Base-by-base conservation (phyloP, 2,113 vertebrate species). In the Arenaria interpres region DNA sequence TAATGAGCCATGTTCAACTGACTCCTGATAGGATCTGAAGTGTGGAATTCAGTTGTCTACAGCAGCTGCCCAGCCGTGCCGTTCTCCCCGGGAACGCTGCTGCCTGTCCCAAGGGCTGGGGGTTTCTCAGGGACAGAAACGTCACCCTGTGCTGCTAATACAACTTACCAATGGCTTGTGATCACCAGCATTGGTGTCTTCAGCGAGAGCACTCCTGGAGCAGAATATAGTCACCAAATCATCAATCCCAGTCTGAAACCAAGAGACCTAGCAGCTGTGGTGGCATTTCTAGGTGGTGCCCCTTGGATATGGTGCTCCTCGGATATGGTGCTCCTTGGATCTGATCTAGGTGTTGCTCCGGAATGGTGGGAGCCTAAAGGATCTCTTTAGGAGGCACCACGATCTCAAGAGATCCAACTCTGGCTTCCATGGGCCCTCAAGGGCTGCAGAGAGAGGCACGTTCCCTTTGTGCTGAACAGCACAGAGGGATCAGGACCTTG, bases 11-110 rank as follows among this genome's bases (percentile, higher is more conserved):
- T 6, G 35, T 53, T 90, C 51, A 23, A 3, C 73, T 43, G 72
- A 5, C 5, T 60, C 62, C 37, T 53, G 67, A 13, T 46, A 24
- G 27, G 37, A 51, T 73, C 41, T 63, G 57, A 63, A 53, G 63
- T 12, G 16, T 23, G 20, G 41, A n/a, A n/a, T 13, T 20, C 0
- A 1, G 41, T 32, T 32, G 23, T 62, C 14, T 32, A 21, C 10
- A 2, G 1, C n/a, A 14, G 79, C 32, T 30, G 22, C 21, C 1
- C 3, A n/a, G 56, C 62, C 20, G 14, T n/a, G 78, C 14, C 1
- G 0, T 7, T 53, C 10, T 39, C 35, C 35, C 7, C 1, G 2
- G 30, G 43, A 66, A 77, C 0, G 2, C 10, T 1, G 1, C 45
- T 67, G 46, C 72, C 37, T 54, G 39, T 64, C 66, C 62, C 37